These are phyloP conservation scores for Protaetia brevitarsis DNA, from an alignment of 1,140 invertebrate species.

Conservation along the genomic window DNA sequence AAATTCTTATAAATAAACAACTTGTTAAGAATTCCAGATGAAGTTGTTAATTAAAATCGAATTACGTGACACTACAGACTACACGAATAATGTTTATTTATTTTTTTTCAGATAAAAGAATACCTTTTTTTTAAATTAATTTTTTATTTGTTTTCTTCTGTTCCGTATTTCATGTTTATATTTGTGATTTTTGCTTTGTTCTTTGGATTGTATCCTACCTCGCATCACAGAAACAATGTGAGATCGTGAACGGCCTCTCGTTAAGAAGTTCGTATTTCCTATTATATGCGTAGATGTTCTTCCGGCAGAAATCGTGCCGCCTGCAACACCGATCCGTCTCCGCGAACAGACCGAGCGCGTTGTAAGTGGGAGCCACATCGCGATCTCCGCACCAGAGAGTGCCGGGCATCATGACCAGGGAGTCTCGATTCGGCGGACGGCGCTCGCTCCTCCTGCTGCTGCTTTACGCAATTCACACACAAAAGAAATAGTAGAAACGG, in stretches of 20 bases:
- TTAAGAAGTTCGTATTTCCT: constrained; percentile 74
- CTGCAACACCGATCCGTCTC: constrained; percentile 77
- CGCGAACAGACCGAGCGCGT: constrained; percentile 65
- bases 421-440: neutral
- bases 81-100: neutral
- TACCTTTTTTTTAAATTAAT: neutral
- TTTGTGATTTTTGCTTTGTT: neutral
- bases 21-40: neutral
- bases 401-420: constrained; percentile 58
- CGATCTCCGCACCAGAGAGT: constrained; percentile 82
- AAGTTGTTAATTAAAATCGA: neutral
- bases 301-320: constrained; percentile 70
- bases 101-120: neutral
- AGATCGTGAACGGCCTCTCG: constrained; percentile 77
- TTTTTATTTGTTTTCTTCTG: neutral
- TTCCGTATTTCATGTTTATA: neutral
- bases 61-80: neutral
- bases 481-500: no score
- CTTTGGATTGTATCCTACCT: constrained; percentile 54
- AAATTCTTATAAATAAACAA: no score
- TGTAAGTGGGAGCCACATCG: constrained; percentile 60
- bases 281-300: constrained; percentile 67
- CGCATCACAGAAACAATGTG: constrained; percentile 81
- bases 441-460: neutral
- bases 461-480: no score